Base-by-base conservation (phyloP, 2,113 vertebrate species). In the Dasyornis broadbenti region DNA sequence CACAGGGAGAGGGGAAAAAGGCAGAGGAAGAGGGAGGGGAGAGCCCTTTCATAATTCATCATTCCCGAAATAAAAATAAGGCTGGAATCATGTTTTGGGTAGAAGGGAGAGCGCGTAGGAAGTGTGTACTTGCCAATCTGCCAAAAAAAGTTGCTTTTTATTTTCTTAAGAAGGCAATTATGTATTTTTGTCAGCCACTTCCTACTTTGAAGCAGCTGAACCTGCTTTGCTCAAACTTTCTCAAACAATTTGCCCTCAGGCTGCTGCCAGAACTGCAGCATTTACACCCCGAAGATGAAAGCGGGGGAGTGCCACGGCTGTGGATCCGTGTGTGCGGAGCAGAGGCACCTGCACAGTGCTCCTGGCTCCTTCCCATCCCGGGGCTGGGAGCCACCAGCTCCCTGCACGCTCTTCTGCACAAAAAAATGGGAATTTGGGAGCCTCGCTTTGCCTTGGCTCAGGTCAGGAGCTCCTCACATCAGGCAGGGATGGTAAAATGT, bases 161-260 rank as follows among this genome's bases (percentile, higher is more conserved):
- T 88, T 97, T 97, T 90, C 95, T 94, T 93, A 95, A 95, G 94
- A 90, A 91, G 87, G 82, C 90, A 97, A 96, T 94, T 97, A 95
- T 77, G 54, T 92, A 92, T 95, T 95, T 96, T 95, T 94, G 91
- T 92, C 94, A 96, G 82, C 90, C 50, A 16, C 92, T 96, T 96
- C 75, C 75, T 92, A 52, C 94, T 97, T 97, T 94, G 95, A 96
- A 97, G 93, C 64, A 11, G 82, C n/a, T 59, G 87, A 95, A 94
- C 94, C 90, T 91, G 93, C 94, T 94, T 96, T 93, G 64, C 94
- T 96, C 85, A 93, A 96, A 95, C 87, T 96, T 97, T 77, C 87
- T 85, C 75, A 73, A 96, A 77, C 79, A 93, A 93, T 93, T 93
- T 90, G 52, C 95, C 95, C 87, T 91, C 54, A 30, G 95, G 96